These are phyloP conservation scores for Rhamnusium bicolor DNA, from an alignment of 2,888 invertebrate genomes.

Conservation along the genomic window DNA sequence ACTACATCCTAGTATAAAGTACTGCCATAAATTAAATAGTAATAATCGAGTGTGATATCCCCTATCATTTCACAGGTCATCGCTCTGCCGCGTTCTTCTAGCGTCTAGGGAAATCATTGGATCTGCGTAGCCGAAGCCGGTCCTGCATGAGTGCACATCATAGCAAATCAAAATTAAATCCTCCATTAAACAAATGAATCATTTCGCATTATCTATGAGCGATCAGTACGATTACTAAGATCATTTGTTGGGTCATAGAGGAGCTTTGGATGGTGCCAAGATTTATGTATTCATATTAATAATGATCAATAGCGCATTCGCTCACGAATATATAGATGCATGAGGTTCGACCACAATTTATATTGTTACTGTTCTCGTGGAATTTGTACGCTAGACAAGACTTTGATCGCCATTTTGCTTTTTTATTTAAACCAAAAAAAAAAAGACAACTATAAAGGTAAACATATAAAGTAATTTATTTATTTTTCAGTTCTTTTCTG, in stretches of 20 bases:
- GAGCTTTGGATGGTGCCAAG: too few relatives aligned
- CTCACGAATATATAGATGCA: too few relatives aligned
- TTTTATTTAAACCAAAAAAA: too few relatives aligned
- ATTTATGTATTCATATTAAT: not conserved
- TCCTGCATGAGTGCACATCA: conserved; percentile 46
- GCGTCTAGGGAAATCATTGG: conserved; percentile 7
- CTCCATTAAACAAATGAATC: not conserved
- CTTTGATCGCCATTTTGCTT: too few relatives aligned
- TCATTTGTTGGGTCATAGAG: not conserved
- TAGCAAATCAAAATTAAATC: conserved; percentile 40
- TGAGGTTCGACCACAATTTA: too few relatives aligned
- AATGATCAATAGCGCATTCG: too few relatives aligned
- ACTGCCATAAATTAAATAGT: conserved; percentile 6
- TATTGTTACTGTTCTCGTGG: too few relatives aligned
- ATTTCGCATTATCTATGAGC: not conserved
- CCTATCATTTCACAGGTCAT: conserved; percentile 48
- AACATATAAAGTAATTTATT: too few relatives aligned
- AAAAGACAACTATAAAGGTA: too few relatives aligned
- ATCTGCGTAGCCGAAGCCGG: conserved; percentile 30
- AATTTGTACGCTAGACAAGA: too few relatives aligned
- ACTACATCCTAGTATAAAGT: not conserved
- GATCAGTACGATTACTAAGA: too few relatives aligned
- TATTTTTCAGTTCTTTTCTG: too few relatives aligned
- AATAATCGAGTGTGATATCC: conserved; percentile 17
- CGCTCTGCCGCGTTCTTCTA: conserved; percentile 37